A percentile compares a stretch with the other conserved stretches of the same genome.
These are phyloP conservation scores for Onychostoma macrolepis DNA, from an alignment of 2,113 vertebrate genomes.

Conservation along the genomic window DNA sequence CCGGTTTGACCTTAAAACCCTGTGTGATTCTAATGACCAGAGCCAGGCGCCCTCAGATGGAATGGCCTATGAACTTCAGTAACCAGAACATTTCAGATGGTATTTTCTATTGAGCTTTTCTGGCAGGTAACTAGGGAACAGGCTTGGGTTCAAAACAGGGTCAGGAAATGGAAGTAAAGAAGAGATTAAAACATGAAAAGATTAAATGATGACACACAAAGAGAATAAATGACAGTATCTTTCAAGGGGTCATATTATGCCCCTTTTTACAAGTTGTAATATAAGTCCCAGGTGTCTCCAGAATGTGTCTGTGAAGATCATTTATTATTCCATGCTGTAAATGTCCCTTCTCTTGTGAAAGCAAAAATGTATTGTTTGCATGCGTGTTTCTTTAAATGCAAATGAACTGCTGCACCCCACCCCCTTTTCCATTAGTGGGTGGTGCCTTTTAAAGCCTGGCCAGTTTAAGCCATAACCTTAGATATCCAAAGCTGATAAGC, in stretches of 20 bases:
- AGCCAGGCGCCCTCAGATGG: slow-evolving; percentile 63
- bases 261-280: neutral
- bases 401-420: neutral
- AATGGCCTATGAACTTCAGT: slow-evolving; percentile 73
- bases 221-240: slow-evolving; percentile 6
- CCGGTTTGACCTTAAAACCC: slow-evolving; percentile 64
- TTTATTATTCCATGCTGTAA: neutral
- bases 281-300: neutral
- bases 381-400: neutral
- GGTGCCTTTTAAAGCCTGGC: too few species aligned
- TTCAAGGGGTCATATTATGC: too few species aligned
- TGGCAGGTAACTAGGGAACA: slow-evolving; percentile 54
- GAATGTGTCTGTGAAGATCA: neutral
- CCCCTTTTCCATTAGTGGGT: too few species aligned
- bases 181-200: neutral
- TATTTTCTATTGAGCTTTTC: slow-evolving; percentile 60
- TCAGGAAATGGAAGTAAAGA: slow-evolving; percentile 36
- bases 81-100: slow-evolving; percentile 66
- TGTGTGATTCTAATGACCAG: slow-evolving; percentile 65
- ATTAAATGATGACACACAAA: neutral
- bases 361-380: neutral
- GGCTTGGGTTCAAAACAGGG: slow-evolving; percentile 37
- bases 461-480: too few species aligned
- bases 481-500: too few species aligned
- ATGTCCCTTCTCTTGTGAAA: neutral